A percentile compares a stretch with the other conserved stretches of the same genome.
These are phyloP conservation scores for Ascaphus truei DNA, from an alignment of 2,113 vertebrate species.

Conservation along the genomic window DNA sequence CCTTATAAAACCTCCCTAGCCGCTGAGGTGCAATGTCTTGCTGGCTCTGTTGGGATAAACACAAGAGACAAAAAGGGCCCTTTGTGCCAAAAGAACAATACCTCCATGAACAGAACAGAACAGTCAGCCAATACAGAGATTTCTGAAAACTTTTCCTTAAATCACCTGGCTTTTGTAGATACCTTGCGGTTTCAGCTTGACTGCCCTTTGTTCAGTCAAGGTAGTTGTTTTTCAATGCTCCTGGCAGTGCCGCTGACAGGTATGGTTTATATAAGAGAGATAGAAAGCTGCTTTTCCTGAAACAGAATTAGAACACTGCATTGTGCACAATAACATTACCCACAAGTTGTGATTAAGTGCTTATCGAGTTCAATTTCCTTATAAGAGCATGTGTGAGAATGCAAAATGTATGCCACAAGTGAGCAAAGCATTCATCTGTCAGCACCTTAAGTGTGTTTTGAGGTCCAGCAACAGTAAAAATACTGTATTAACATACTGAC, in stretches of 20 bases:
- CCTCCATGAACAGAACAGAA: conserved; percentile 24
- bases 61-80: neutral
- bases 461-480: conserved; percentile 43
- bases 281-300: conserved; percentile 35
- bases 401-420: conserved; percentile 48
- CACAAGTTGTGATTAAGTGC: conserved; percentile 41
- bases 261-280: conserved; percentile 33
- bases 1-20: conserved; percentile 17
- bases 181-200: conserved; percentile 10
- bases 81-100: conserved; percentile 11
- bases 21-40: conserved; percentile 1
- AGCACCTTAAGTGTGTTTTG: conserved; percentile 54
- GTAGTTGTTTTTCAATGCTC: conserved; percentile 39
- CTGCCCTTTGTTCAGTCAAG: conserved; percentile 41
- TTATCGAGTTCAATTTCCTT: conserved; percentile 54
- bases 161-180: conserved; percentile 12
- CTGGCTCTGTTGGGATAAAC: conserved; percentile 10
- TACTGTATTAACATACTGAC: conserved; percentile 31
- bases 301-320: conserved; percentile 27
- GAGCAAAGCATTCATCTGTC: conserved; percentile 57
- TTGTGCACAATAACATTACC: conserved; percentile 38
- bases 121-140: conserved; percentile 10
- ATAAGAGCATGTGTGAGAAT: conserved; percentile 55
- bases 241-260: conserved; percentile 27
- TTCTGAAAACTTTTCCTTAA: conserved; percentile 18